phyloP scores from a whole-genome alignment of 2,888 invertebrate species.

The Creontiades dilutus region DNA sequence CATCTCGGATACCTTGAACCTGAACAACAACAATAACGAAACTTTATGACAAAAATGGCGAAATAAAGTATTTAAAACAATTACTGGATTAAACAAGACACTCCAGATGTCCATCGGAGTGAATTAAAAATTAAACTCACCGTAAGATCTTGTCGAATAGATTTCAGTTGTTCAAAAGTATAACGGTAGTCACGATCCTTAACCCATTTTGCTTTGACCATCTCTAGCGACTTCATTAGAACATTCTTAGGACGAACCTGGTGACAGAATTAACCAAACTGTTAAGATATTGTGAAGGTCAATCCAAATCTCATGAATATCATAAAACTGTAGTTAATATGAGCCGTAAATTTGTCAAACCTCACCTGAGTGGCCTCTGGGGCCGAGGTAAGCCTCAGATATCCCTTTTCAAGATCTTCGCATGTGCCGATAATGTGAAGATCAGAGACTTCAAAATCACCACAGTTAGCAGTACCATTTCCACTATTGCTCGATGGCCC shows the following conservation, averaged over 20 bases:
- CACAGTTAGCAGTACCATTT: constrained; percentile 70
- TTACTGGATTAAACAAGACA: too few relatives aligned
- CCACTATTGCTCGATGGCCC: constrained; percentile 17
- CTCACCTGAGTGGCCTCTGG: constrained; percentile 72
- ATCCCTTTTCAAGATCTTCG: constrained; percentile 96
- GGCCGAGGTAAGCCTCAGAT: constrained; percentile 92
- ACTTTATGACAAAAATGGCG: too few relatives aligned
- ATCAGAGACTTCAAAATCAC: constrained; percentile 78
- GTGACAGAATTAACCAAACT: neutral
- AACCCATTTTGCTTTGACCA: constrained; percentile 95
- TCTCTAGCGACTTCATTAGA: constrained; percentile 89
- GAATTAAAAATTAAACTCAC: constrained; percentile 81
- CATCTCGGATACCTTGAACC: constrained; percentile 97
- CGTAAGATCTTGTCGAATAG: constrained; percentile 98
- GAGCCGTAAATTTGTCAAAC: too few relatives aligned
- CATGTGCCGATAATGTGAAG: constrained; percentile 97
- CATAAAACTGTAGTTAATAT: too few relatives aligned
- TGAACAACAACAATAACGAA: constrained; percentile 78
- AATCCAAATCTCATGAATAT: too few relatives aligned
- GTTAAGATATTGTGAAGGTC: too few relatives aligned
- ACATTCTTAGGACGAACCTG: constrained; percentile 92
- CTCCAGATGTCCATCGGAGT: too few relatives aligned
- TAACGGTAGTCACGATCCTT: constrained; percentile 95
- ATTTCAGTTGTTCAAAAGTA: constrained; percentile 98
- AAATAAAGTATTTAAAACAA: too few relatives aligned